Conservation (phyloP, 2,888 invertebrate species). For the Carterocephalus palaemon region DNA sequence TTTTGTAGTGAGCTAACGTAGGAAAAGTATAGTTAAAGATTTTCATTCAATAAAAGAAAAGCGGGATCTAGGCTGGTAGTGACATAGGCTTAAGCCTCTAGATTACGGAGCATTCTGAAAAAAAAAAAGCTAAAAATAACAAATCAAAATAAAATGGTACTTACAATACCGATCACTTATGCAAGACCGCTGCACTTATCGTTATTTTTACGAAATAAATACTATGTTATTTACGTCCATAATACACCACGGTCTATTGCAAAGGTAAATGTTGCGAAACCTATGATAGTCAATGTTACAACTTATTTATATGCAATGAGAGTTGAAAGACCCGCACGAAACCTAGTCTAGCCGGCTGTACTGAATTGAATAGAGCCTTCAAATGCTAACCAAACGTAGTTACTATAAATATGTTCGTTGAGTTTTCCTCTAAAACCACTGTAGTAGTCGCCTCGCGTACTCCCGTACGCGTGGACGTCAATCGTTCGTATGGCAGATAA, state of each 20-base stretch:
- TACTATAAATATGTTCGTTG: slow-evolving; percentile 28
- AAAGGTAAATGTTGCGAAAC: slow-evolving; percentile 15
- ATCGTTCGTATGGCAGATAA: slow-evolving; percentile 34
- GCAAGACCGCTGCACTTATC: too few species aligned
- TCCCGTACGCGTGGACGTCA: slow-evolving; percentile 49
- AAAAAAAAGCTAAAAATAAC: too few species aligned
- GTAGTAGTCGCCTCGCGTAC: slow-evolving; percentile 35
- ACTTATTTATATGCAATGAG: slow-evolving; percentile 19
- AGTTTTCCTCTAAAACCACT: slow-evolving; percentile 34
- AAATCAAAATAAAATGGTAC: too few species aligned
- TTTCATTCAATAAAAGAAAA: too few species aligned
- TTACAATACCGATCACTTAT: too few species aligned
- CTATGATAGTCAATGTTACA: slow-evolving; percentile 15
- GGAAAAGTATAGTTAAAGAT: too few species aligned
- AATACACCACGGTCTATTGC: neutral
- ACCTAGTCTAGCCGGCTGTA: slow-evolving; percentile 19
- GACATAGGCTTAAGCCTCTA: too few species aligned
- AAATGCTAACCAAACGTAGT: too few species aligned
- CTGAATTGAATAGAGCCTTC: slow-evolving; percentile 27
- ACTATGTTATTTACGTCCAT: neutral
- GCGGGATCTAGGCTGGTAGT: too few species aligned
- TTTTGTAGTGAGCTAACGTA: too few species aligned
- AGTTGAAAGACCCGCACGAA: slow-evolving; percentile 9
- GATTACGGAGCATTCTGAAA: too few species aligned
- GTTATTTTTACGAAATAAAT: slow-evolving; percentile 3